phyloP scores from a whole-genome alignment of 2,888 invertebrate genomes.

The Eupithecia inturbata region DNA sequence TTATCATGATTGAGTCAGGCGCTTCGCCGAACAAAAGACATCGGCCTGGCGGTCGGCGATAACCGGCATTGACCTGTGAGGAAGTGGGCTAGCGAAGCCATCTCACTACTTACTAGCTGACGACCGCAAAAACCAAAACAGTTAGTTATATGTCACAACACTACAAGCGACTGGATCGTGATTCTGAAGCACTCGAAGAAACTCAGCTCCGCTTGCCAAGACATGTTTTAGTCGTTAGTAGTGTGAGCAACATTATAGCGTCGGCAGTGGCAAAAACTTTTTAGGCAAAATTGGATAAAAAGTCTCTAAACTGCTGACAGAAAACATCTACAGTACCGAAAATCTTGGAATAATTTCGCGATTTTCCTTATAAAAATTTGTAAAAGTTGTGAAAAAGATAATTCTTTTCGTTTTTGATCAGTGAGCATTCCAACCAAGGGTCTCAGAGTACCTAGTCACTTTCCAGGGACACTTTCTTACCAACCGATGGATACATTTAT shows the following conservation, averaged over 20 bases:
- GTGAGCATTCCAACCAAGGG: slow-evolving; percentile 47
- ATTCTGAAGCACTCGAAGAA: slow-evolving; percentile 37
- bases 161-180: slow-evolving; percentile 39
- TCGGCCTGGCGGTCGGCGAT: slow-evolving; percentile 23
- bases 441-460: slow-evolving; percentile 33
- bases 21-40: slow-evolving; percentile 36
- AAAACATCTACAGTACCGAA: slow-evolving; percentile 24
- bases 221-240: slow-evolving; percentile 40
- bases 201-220: slow-evolving; percentile 38
- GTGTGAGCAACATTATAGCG: slow-evolving; percentile 14
- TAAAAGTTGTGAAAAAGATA: slow-evolving; percentile 47
- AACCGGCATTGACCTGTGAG: slow-evolving; percentile 34
- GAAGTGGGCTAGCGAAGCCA: slow-evolving; percentile 36
- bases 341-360: slow-evolving; percentile 35
- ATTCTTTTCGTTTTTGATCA: slow-evolving; percentile 53
- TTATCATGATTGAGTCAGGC: slow-evolving; percentile 42
- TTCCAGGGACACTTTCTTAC: slow-evolving; percentile 34
- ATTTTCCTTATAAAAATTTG: slow-evolving; percentile 43
- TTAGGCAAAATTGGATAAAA: slow-evolving; percentile 1
- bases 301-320: neutral
- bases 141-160: slow-evolving; percentile 41
- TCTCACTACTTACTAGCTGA: slow-evolving; percentile 12
- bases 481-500: slow-evolving; percentile 39
- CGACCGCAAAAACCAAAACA: slow-evolving; percentile 32
- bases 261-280: slow-evolving; percentile 10